Percentiles rank a stretch among this genome's conserved stretches.
Conservation (phyloP, 2,113 vertebrate genomes). For the Chlorodrepanis virens region DNA sequence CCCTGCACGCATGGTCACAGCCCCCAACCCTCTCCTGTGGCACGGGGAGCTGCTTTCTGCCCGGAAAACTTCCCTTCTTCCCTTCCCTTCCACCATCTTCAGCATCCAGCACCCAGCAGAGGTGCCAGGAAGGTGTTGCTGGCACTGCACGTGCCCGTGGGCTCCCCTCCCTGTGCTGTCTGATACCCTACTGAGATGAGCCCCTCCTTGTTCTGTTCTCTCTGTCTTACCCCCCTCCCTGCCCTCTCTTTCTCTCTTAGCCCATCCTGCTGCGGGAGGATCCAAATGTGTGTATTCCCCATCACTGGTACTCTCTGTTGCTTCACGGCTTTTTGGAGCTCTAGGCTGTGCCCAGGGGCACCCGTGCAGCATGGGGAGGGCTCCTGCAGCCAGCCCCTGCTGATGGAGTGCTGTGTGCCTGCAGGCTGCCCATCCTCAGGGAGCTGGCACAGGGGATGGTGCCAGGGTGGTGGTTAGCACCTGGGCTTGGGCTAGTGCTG, state of each 20-base stretch:
- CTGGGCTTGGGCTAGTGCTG: neutral
- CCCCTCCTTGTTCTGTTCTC: slow-evolving; percentile 72
- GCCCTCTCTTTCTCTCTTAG: slow-evolving; percentile 70
- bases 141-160: neutral
- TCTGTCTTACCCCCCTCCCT: slow-evolving; percentile 57
- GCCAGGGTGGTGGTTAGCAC: rapidly evolving
- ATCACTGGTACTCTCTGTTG: slow-evolving; percentile 62
- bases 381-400: neutral
- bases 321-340: slow-evolving; percentile 56
- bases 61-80: neutral
- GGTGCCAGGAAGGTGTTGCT: neutral
- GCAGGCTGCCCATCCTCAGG: neutral
- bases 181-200: slow-evolving; percentile 46
- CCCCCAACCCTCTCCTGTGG: neutral
- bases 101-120: neutral
- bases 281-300: slow-evolving; percentile 83
- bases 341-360: slow-evolving; percentile 12
- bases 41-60: neutral
- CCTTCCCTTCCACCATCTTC: neutral
- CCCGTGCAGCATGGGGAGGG: slow-evolving; percentile 35
- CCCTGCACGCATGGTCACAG: rapidly evolving
- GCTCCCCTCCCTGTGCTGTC: neutral
- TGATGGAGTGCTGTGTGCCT: neutral
- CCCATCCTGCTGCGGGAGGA: slow-evolving; percentile 78
- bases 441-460: neutral